Conservation (phyloP, 2,113 vertebrate genomes). For the Callorhinus ursinus region DNA sequence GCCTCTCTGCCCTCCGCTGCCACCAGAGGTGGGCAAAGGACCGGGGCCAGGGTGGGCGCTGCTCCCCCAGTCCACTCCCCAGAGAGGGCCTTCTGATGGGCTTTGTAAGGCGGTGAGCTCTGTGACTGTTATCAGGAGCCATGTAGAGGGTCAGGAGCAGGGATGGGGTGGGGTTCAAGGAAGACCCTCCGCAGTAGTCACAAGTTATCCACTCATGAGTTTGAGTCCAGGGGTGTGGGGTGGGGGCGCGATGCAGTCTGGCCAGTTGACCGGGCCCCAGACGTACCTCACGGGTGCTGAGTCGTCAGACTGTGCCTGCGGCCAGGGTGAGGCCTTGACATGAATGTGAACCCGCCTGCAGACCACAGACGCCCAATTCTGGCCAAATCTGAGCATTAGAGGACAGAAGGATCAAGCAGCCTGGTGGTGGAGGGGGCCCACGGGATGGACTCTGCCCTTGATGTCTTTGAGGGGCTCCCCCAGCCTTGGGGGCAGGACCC, state of each 20-base stretch:
- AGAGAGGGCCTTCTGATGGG: fast-evolving
- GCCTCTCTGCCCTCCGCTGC: not conserved
- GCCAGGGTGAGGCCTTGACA: not conserved
- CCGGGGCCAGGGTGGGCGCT: not conserved
- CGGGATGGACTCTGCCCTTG: not conserved
- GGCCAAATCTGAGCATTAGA: not conserved
- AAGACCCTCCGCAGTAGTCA: fast-evolving
- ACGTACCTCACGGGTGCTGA: fast-evolving
- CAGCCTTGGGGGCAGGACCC: not conserved
- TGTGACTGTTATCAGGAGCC: fast-evolving
- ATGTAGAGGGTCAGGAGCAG: not conserved
- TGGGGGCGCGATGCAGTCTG: fast-evolving
- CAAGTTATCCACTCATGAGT: not conserved
- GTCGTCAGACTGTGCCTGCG: not conserved
- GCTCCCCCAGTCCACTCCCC: fast-evolving
- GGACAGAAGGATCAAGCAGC: not conserved
- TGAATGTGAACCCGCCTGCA: not conserved
- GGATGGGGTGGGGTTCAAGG: not conserved
- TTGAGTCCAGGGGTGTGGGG: fast-evolving
- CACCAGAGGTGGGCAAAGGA: not conserved
- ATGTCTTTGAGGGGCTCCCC: not conserved
- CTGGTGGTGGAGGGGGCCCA: fast-evolving
- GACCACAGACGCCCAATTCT: fast-evolving
- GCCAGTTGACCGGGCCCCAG: not conserved
- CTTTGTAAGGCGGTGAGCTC: fast-evolving